These are phyloP conservation scores for Oenanthe melanoleuca DNA, from an alignment of 2,113 vertebrate species.

Conservation along the genomic window DNA sequence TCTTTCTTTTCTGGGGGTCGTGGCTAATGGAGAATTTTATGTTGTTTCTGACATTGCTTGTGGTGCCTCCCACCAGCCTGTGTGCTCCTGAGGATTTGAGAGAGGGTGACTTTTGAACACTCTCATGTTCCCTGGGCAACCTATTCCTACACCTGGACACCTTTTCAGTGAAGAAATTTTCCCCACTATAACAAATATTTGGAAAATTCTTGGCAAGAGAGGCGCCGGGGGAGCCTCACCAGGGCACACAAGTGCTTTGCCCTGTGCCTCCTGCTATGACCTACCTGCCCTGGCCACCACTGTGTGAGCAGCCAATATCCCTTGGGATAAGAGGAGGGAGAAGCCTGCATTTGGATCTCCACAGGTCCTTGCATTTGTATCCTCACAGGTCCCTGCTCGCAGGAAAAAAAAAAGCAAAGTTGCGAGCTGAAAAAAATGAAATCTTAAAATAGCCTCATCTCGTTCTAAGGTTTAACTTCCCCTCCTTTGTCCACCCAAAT, in stretches of 20 bases:
- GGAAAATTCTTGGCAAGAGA: background rate
- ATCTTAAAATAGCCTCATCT: background rate
- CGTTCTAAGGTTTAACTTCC: background rate
- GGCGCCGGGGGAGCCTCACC: fast-evolving
- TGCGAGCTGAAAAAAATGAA: background rate
- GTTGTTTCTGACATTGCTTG: conserved; percentile 78
- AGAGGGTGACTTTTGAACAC: conserved; percentile 26
- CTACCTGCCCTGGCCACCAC: background rate
- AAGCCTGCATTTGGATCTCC: background rate
- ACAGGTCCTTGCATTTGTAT: too few relatives aligned
- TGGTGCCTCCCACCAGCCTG: conserved; percentile 74
- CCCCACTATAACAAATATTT: fast-evolving
- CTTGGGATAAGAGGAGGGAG: background rate
- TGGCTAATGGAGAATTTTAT: conserved; percentile 79
- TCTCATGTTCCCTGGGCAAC: background rate
- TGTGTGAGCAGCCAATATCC: background rate
- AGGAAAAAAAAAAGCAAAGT: background rate
- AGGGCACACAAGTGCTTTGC: background rate
- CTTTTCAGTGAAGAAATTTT: background rate
- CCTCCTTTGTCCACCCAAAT: conserved; percentile 41
- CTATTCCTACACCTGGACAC: background rate
- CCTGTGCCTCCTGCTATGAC: background rate
- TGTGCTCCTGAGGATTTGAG: conserved; percentile 66
- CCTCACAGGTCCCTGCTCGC: fast-evolving
- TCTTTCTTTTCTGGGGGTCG: conserved; percentile 66